Base-by-base conservation (phyloP, 2,888 invertebrate genomes). In the Acanthosepion pharaonis region DNA sequence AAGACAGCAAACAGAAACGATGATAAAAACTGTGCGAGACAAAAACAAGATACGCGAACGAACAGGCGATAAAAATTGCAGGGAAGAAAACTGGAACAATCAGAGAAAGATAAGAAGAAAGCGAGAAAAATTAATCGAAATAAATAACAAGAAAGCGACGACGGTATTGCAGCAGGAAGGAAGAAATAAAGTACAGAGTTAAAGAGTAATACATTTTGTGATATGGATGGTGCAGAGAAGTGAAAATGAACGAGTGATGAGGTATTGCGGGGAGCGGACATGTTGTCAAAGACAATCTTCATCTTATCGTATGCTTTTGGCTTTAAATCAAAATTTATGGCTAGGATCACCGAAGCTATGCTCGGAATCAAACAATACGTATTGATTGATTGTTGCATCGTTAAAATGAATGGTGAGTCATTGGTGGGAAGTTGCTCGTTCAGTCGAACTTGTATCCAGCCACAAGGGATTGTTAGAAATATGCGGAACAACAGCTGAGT, bases 291-390 rank as follows among this genome's bases (percentile, higher is more conserved):
- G 15, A 18, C 78, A 78, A 78, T 78, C 78, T n/a, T 15, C 33
- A 78, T 78, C n/a, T 33, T n/a, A 18, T 78, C 78, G 78, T 78
- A 78, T 78, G 78, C 78, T 78, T 78, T 78, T 78, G 78, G 78
- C 78, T 78, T 78, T 78, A 78, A 78, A 78, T 78, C 78, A 78
- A 78, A 78, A 78, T 78, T 78, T 78, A 78, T 78, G 78, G n/a
- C 6, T n/a, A n/a, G 78, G 78, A 78, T 78, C 78, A 78, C n/a
- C n/a, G 78, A 33, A n/a, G 78, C 33, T 33, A 20, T n/a, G 78
- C 78, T 78, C 78, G 78, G 78, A 78, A 78, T 78, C 78, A 78
- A 78, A n/a, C 78, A n/a, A 78, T 33, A 78, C 33, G n/a, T 78
- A 78, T 78, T 78, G 78, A 78, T 78, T 33, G 78, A 59, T 33